Evolutionary conservation across 1,140 invertebrate species (phyloP).

Genomic region (Anastrepha ludens): DNA sequence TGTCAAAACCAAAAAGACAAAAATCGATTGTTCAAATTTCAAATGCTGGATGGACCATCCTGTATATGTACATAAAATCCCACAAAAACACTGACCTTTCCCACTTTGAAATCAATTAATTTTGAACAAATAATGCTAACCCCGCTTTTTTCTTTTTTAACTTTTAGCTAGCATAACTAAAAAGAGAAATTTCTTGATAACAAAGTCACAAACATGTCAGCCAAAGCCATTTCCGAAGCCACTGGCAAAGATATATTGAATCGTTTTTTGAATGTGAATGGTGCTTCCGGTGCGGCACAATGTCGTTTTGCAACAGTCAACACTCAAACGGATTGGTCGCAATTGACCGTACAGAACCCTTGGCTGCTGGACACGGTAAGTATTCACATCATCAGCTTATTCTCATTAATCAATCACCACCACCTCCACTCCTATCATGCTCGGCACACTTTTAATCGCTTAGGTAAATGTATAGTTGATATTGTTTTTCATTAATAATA

Average conservation of each 20-base stretch:
- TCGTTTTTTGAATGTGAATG: conserved; percentile 84
- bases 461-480: too few relatives aligned
- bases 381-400: conserved; percentile 17
- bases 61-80: neutral
- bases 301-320: conserved; percentile 90
- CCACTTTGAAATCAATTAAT: neutral
- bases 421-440: too few relatives aligned
- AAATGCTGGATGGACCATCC: too few relatives aligned
- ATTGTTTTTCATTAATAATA: too few relatives aligned
- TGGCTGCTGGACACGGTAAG: conserved; percentile 88
- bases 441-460: too few relatives aligned
- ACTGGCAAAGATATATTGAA: conserved; percentile 96
- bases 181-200: neutral
- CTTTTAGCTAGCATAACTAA: conserved; percentile 14
- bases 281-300: conserved; percentile 80
- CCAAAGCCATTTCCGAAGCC: conserved; percentile 97
- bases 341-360: conserved; percentile 84
- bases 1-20: too few relatives aligned
- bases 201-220: conserved; percentile 85
- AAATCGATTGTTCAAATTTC: too few relatives aligned
- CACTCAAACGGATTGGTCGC: conserved; percentile 86
- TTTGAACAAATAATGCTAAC: neutral
- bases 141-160: neutral
- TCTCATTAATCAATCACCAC: too few relatives aligned
- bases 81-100: neutral